Conservation (phyloP, 2,888 invertebrate species). For the Ochropleura plecta region DNA sequence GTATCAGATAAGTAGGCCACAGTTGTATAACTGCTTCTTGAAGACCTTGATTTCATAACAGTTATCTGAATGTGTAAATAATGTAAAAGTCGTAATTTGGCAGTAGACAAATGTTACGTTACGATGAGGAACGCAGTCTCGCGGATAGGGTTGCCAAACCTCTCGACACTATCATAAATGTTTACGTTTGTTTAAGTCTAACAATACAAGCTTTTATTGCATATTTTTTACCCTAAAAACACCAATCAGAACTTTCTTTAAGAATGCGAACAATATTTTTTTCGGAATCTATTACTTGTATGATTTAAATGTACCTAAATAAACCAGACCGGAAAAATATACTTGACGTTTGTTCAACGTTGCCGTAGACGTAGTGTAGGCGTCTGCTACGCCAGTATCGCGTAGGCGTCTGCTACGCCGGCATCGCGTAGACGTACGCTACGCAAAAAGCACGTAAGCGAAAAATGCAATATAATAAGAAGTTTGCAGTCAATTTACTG, state of each 20-base stretch:
- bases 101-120: conserved; percentile 72
- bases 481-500: neutral
- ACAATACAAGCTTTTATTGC: neutral
- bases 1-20: conserved; percentile 27
- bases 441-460: neutral
- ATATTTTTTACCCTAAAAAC: neutral
- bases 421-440: neutral
- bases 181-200: conserved; percentile 17
- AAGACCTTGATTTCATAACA: conserved; percentile 55
- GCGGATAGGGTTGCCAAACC: conserved; percentile 58
- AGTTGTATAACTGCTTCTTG: conserved; percentile 31
- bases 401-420: conserved; percentile 4
- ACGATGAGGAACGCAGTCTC: conserved; percentile 66
- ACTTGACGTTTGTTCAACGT: conserved; percentile 16
- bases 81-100: conserved; percentile 72
- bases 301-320: neutral
- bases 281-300: too few relatives aligned
- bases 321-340: neutral
- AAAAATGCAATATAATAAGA: neutral
- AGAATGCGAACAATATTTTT: neutral
- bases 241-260: neutral
- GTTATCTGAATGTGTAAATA: conserved; percentile 66
- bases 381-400: neutral
- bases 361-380: conserved; percentile 15
- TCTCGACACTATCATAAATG: conserved; percentile 4